A percentile compares a stretch with the other conserved stretches of the same genome.
Evolutionary conservation across 30 jellyfish, hydroid and myxozoan species (phyloP).

Genomic region (Aurelia aurita): DNA sequence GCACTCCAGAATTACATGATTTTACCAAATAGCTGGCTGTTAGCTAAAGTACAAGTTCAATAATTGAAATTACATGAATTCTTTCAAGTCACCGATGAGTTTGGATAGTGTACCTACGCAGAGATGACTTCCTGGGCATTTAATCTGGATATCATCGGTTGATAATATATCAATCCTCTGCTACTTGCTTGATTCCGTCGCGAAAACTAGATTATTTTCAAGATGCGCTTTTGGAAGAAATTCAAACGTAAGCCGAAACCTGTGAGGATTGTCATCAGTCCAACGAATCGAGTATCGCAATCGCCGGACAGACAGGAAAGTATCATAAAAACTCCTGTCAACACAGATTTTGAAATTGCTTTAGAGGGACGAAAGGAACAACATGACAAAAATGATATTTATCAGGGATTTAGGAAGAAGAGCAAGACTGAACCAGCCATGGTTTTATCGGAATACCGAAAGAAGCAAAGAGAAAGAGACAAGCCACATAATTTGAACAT

Average conservation of each 20-base stretch:
- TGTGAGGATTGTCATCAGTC: slow-evolving; percentile 10
- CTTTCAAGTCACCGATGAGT: no score
- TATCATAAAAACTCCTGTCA: neutral
- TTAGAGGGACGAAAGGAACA: neutral
- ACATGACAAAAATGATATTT: neutral
- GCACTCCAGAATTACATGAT: no score
- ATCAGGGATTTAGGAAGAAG: slow-evolving; percentile 2
- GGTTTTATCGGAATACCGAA: slow-evolving; percentile 42
- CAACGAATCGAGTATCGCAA: neutral
- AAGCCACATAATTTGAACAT: neutral
- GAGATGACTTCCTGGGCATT: no score
- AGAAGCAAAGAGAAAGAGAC: neutral
- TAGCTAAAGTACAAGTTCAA: no score
- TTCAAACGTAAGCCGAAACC: slow-evolving; percentile 18
- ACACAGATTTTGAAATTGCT: neutral
- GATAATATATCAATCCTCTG: no score
- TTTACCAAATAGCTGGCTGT: no score
- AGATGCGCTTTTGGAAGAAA: slow-evolving; percentile 1
- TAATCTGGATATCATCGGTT: no score
- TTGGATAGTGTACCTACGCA: no score
- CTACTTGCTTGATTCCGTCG: no score
- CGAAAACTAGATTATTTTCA: no score
- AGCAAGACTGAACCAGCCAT: slow-evolving; percentile 60
- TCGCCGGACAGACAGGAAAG: neutral
- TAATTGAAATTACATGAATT: no score